Base-by-base conservation (phyloP, 2,113 vertebrate species). In the Dicerorhinus sumatrensis region DNA sequence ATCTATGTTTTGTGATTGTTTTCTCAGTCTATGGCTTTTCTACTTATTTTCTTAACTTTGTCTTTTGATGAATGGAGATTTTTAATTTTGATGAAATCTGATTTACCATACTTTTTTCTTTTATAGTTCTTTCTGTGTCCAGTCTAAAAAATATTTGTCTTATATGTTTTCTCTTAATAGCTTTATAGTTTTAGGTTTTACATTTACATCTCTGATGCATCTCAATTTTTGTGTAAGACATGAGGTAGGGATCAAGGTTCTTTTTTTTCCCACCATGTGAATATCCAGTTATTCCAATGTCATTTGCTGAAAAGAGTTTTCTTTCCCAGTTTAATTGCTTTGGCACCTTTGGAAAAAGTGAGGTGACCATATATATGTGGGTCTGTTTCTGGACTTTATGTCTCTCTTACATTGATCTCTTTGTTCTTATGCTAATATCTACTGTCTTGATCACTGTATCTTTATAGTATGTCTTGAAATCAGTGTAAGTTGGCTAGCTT, bases 291-390 rank as follows among this genome's bases (percentile, higher is more conserved):
- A 54, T 88, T 93, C 29, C 65, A 89, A 8, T 89, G 87, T 75
- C 42, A 46, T 89, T 75, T 75, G 67, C 58, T 75, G 70, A 85
- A 85, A 63, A 76, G 31, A 48, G 39, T 80, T 94, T 56, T 91
- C 42, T 94, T 84, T 95, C 33, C 39, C 56, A n/a, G 17, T 91
- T 91, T 95, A 54, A 73, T 92, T 92, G 42, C 29, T 65, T 73
- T 92, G 65, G 29, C n/a, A 81, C 60, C 76, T 67, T 88, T 58
- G 48, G 48, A 82, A 60, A 89, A 93, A 89, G 29, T 84, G 29
- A 72, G 0, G 29, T 84, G 85, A 70, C 51, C 21, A 79, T 82
- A 7, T 70, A 84, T 62, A 21, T 84, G 7, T 83, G 39, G 11
- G 25, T 83, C 16, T 77, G 0, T 83, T 77, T 93, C 60, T 93